Percentiles rank a stretch among this genome's conserved stretches.
Conservation (phyloP, 2,113 vertebrate genomes). For the Colius striatus region DNA sequence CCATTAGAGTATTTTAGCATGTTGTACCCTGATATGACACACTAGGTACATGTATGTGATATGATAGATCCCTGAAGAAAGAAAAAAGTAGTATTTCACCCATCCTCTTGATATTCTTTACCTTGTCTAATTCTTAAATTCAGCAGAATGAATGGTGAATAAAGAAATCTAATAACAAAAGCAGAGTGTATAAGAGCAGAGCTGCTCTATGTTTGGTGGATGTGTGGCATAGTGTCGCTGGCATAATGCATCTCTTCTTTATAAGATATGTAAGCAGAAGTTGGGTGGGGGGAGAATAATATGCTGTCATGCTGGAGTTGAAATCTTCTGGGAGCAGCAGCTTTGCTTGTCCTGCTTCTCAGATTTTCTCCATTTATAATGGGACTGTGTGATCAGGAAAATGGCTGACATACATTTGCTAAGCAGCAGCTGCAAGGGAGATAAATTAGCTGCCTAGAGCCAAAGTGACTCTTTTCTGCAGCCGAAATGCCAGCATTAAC, state of each 20-base stretch:
- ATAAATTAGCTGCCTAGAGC: not conserved
- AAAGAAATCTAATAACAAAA: not conserved
- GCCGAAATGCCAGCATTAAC: not conserved
- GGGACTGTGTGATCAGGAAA: not conserved
- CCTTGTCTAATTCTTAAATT: not conserved
- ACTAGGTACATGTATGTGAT: not conserved
- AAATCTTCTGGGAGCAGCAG: not conserved
- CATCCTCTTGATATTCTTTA: not conserved
- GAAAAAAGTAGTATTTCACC: not conserved
- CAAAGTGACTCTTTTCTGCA: not conserved
- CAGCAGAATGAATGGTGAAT: not conserved
- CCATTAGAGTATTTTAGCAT: not conserved
- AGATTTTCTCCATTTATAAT: not conserved
- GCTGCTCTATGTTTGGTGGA: not conserved
- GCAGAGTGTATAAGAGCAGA: not conserved
- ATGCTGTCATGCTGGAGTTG: not conserved
- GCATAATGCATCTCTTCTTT: not conserved
- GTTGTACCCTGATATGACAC: not conserved
- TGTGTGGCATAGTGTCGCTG: not conserved
- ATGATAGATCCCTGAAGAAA: not conserved
- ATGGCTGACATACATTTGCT: not conserved
- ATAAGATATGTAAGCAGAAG: not conserved
- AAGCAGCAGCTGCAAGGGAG: slow-evolving; percentile 13
- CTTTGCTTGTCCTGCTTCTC: not conserved
- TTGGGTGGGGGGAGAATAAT: not conserved